A percentile compares a stretch with the other conserved stretches of the same genome.
Evolutionary conservation across 1,140 invertebrate species (phyloP).

Genomic region (Camponotus vicinus): DNA sequence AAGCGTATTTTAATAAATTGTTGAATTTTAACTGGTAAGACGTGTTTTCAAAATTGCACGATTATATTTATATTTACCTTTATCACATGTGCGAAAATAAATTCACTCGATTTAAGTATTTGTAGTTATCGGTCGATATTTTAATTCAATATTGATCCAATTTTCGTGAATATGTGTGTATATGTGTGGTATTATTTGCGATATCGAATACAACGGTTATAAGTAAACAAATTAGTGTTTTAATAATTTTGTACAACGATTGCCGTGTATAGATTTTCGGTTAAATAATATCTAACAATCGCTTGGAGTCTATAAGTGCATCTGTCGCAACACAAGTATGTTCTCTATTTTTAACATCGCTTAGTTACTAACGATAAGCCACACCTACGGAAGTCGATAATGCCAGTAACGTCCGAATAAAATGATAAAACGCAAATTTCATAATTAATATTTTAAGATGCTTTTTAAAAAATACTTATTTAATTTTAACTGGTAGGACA

Average conservation of each 20-base stretch:
- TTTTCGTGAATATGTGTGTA: background rate
- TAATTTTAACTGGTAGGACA: background rate
- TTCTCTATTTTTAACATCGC: slow-evolving; percentile 35
- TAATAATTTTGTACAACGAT: background rate
- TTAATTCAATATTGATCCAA: slow-evolving; percentile 18
- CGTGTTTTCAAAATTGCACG: background rate
- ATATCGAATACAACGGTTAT: background rate
- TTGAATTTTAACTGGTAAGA: background rate
- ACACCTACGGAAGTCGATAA: background rate
- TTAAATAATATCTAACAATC: slow-evolving; percentile 19
- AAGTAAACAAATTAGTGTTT: background rate
- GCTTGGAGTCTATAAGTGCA: background rate
- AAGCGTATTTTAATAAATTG: too few relatives aligned
- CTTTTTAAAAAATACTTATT: background rate
- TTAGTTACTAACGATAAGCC: background rate
- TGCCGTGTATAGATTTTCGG: background rate
- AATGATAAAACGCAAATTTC: background rate
- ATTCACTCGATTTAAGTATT: slow-evolving; percentile 23
- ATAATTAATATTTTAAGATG: background rate
- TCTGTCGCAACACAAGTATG: background rate
- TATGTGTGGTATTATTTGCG: background rate
- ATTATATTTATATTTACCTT: background rate
- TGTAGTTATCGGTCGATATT: background rate
- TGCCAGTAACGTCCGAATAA: background rate
- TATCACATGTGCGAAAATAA: slow-evolving; percentile 1